Conservation (phyloP, 2,797 vertebrate species). For the Betta splendens region DNA sequence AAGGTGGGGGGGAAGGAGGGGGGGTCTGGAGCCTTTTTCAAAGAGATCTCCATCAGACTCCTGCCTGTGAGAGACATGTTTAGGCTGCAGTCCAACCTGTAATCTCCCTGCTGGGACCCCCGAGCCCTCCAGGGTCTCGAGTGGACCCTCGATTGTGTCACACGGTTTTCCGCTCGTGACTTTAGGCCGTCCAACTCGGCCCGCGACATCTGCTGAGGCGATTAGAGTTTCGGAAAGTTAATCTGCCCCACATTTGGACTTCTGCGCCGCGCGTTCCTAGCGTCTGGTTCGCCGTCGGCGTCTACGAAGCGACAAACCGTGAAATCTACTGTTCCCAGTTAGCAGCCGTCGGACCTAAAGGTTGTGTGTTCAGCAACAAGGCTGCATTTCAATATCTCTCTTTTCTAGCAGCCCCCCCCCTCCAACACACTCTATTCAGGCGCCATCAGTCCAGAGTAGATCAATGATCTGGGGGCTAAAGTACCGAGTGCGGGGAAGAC, state of each 20-base stretch:
- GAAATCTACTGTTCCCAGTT: no score
- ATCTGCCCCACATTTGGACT: neutral
- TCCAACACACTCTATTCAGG: slow-evolving; percentile 52
- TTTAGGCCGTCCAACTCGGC: neutral
- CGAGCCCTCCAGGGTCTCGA: slow-evolving; percentile 21
- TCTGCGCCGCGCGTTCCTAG: neutral
- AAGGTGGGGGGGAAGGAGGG: slow-evolving; percentile 38
- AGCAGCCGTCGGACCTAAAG: neutral
- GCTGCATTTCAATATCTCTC: no score
- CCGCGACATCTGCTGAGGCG: neutral
- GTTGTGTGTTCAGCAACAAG: no score
- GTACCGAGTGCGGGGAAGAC: slow-evolving; percentile 24
- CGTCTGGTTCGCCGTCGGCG: neutral
- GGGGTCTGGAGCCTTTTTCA: slow-evolving; percentile 30
- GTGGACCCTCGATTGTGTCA: slow-evolving; percentile 5
- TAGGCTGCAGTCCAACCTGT: slow-evolving; percentile 18
- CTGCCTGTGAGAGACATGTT: slow-evolving; percentile 36
- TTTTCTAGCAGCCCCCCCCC: no score
- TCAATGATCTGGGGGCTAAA: slow-evolving; percentile 56
- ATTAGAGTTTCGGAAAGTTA: slow-evolving; percentile 14
- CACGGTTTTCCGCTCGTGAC: slow-evolving; percentile 7
- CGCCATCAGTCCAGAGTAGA: slow-evolving; percentile 55
- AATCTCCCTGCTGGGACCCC: slow-evolving; percentile 4
- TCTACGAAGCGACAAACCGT: no score
- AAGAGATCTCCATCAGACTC: slow-evolving; percentile 43